phyloP scores from a whole-genome alignment of 1,140 invertebrate genomes.

The Musca domestica region DNA sequence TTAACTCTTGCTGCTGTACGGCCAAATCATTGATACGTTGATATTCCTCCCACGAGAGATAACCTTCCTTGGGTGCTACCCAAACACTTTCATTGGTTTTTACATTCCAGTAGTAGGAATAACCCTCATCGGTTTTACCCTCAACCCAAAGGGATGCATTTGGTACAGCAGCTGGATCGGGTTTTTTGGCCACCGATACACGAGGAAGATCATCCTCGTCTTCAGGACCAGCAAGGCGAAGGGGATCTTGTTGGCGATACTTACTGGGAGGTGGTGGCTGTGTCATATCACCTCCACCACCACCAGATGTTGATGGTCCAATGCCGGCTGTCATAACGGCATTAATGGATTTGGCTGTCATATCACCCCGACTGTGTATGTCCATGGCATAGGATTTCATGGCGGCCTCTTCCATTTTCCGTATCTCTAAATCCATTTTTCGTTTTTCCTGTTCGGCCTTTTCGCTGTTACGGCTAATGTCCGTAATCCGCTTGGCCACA shows the following conservation, averaged over 20 bases:
- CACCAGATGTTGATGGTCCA: not conserved
- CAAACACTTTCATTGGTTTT: constrained; percentile 68
- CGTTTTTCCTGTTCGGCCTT: constrained; percentile 74
- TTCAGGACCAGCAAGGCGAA: constrained; percentile 46
- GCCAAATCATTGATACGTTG: constrained; percentile 58
- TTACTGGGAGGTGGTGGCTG: not conserved
- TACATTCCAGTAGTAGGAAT: constrained; percentile 78
- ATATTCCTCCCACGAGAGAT: constrained; percentile 63
- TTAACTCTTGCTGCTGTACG: constrained; percentile 56
- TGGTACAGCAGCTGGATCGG: constrained; percentile 37
- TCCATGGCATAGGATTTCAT: constrained; percentile 81
- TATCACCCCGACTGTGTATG: constrained; percentile 59
- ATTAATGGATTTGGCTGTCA: constrained; percentile 62
- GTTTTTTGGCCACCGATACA: constrained; percentile 51
- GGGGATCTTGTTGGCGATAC: constrained; percentile 45
- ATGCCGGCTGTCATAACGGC: constrained; percentile 29
- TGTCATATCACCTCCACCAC: constrained; percentile 18
- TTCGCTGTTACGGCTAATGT: constrained; percentile 79
- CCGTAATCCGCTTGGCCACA: constrained; percentile 82
- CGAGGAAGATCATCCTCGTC: constrained; percentile 49
- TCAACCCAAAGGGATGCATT: constrained; percentile 67
- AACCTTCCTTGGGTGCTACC: constrained; percentile 67
- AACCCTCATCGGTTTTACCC: constrained; percentile 62
- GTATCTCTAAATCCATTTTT: constrained; percentile 77
- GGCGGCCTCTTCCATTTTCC: constrained; percentile 86